Evolutionary conservation across 2,888 invertebrate genomes (phyloP).

Genomic region (Cheilosia impressa): DNA sequence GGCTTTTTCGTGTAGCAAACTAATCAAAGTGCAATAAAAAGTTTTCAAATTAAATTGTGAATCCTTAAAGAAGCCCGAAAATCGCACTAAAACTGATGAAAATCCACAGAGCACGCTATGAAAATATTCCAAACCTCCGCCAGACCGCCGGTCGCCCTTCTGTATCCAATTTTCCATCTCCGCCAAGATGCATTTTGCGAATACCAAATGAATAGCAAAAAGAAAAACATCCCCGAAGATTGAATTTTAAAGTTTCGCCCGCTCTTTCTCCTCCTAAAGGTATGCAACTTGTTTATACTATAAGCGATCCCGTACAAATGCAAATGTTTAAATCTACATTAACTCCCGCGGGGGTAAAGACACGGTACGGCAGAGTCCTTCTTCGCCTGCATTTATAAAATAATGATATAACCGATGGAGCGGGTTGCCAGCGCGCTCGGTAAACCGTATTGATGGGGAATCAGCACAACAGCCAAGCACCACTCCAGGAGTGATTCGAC

Average conservation of each 20-base stretch:
- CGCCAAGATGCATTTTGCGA: conserved; percentile 63
- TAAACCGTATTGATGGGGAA: conserved; percentile 74
- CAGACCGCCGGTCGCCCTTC: conserved; percentile 6
- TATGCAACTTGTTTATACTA: conserved; percentile 65
- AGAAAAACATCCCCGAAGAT: conserved; percentile 72
- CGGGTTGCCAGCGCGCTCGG: conserved; percentile 50
- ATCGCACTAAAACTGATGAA: conserved; percentile 41
- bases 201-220: conserved; percentile 70
- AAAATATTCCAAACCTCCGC: conserved; percentile 10
- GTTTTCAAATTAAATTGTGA: conserved; percentile 72
- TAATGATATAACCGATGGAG: conserved; percentile 64
- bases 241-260: conserved; percentile 72
- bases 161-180: conserved; percentile 24
- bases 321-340: conserved; percentile 75
- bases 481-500: conserved; percentile 66
- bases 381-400: conserved; percentile 49
- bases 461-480: conserved; percentile 61
- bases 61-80: conserved; percentile 65
- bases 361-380: neutral
- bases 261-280: too few species aligned
- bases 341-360: conserved; percentile 58
- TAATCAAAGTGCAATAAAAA: conserved; percentile 74
- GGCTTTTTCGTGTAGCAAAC: conserved; percentile 26
- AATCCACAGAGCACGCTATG: conserved; percentile 3
- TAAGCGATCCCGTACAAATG: conserved; percentile 69